Conservation (phyloP, 2,113 vertebrate genomes). For the Dasypus novemcinctus region DNA sequence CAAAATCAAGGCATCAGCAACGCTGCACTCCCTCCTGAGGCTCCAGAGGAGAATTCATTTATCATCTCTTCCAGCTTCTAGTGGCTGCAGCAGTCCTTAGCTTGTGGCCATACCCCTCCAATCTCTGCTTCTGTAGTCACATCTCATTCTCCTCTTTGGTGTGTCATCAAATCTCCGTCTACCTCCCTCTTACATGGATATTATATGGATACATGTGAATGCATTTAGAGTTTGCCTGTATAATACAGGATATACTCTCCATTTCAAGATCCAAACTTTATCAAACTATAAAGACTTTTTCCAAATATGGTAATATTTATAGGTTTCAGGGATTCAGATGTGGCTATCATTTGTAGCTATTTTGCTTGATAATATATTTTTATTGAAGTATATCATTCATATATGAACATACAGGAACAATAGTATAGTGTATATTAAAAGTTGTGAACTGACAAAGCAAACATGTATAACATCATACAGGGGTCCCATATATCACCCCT, state of each 20-base stretch:
- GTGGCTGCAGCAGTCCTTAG: neutral
- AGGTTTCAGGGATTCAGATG: too few relatives aligned
- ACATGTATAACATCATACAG: too few relatives aligned
- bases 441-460: too few relatives aligned
- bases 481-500: too few relatives aligned
- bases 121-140: too few relatives aligned
- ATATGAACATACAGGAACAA: too few relatives aligned
- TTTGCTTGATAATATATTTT: too few relatives aligned
- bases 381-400: too few relatives aligned
- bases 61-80: neutral
- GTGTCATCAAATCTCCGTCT: neutral
- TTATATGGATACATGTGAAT: neutral
- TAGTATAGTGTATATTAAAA: too few relatives aligned
- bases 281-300: neutral
- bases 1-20: neutral
- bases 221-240: neutral
- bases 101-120: too few relatives aligned
- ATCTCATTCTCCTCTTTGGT: neutral
- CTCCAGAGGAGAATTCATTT: neutral
- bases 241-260: neutral
- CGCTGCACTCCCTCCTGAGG: neutral
- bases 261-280: neutral
- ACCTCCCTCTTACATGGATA: neutral
- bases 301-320: too few relatives aligned
- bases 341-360: too few relatives aligned